Conservation (phyloP, 2,113 vertebrate species). For the Perccottus glenii region DNA sequence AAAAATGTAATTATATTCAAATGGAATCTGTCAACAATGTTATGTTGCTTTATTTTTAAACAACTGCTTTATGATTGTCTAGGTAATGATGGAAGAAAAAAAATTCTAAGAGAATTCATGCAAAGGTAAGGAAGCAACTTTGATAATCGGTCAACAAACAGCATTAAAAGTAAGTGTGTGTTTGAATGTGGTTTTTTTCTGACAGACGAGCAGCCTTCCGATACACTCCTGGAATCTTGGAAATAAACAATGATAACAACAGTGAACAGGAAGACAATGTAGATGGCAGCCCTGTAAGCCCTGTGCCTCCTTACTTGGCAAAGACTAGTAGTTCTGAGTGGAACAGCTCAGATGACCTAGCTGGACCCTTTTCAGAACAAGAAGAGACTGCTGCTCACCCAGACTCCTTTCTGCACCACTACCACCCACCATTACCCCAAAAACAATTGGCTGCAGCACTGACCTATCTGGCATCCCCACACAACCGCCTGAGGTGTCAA, state of each 20-base stretch:
- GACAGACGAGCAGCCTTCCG: conserved; percentile 67
- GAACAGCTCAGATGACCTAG: conserved; percentile 78
- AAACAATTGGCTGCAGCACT: conserved; percentile 72
- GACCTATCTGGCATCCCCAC: conserved; percentile 32
- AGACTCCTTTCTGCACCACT: conserved; percentile 52
- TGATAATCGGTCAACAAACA: not conserved
- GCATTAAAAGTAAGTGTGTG: not conserved
- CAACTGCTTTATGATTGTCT: not conserved
- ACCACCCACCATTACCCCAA: conserved; percentile 84
- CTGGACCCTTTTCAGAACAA: conserved; percentile 69
- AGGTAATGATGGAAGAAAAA: conserved; percentile 65
- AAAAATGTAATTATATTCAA: conserved; percentile 28
- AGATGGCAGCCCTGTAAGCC: conserved; percentile 52
- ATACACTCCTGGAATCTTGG: conserved; percentile 58
- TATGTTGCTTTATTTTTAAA: not conserved
- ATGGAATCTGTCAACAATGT: conserved; percentile 13
- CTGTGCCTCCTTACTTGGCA: conserved; percentile 40
- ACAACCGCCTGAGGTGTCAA: conserved; percentile 27
- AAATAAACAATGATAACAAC: conserved; percentile 43
- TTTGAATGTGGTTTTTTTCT: not conserved
- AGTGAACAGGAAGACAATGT: conserved; percentile 45
- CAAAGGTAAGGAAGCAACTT: conserved; percentile 64
- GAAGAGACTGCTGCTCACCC: conserved; percentile 45
- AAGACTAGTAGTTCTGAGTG: conserved; percentile 79
- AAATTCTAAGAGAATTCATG: conserved; percentile 63